Percentiles rank a stretch among this genome's conserved stretches.
phyloP scores from a whole-genome alignment of 2,797 vertebrate genomes.

The Gambelia wislizenii region DNA sequence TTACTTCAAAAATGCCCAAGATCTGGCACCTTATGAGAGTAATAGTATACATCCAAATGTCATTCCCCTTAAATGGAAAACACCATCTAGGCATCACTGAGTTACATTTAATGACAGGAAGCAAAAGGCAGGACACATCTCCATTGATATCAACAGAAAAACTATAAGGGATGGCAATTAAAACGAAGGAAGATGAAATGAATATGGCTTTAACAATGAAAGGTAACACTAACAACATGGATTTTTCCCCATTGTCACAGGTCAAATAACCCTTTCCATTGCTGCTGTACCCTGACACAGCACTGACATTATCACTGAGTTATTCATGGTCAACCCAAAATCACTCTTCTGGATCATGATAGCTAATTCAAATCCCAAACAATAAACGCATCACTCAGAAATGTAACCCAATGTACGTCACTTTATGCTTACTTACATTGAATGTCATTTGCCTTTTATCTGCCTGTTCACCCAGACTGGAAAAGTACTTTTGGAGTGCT shows the following conservation, averaged over 20 bases:
- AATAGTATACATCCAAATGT: background rate
- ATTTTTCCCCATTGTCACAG: background rate
- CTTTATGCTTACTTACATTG: background rate
- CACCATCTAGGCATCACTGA: too few relatives aligned
- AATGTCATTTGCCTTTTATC: background rate
- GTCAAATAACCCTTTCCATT: background rate
- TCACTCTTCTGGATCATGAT: background rate
- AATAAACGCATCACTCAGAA: background rate
- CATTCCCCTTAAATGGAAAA: background rate
- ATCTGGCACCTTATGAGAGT: too few relatives aligned
- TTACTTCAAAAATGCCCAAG: too few relatives aligned
- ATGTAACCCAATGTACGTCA: background rate
- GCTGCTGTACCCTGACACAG: background rate
- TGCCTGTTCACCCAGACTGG: background rate
- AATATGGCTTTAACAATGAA: background rate
- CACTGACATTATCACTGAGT: background rate
- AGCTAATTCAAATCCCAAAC: background rate
- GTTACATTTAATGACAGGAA: too few relatives aligned
- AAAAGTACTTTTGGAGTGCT: background rate
- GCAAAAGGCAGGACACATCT: background rate
- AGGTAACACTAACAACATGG: background rate
- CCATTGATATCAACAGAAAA: background rate
- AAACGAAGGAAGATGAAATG: background rate
- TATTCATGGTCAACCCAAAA: background rate
- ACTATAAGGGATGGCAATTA: too few relatives aligned